A percentile compares a stretch with the other conserved stretches of the same genome.
phyloP scores from a whole-genome alignment of 2,888 invertebrate species.

The Tinea semifulvella region DNA sequence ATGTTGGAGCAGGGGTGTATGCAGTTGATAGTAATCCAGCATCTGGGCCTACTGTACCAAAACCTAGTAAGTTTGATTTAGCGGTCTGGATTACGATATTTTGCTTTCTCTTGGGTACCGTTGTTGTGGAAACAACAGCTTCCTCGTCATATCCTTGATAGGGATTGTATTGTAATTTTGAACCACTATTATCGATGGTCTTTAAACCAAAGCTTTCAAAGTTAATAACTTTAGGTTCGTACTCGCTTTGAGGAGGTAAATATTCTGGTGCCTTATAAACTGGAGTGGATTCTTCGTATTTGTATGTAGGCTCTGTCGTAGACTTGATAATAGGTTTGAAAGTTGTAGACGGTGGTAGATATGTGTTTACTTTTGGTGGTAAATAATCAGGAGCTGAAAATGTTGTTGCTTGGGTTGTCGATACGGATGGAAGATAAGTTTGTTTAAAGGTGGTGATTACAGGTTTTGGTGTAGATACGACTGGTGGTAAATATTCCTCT shows the following conservation, averaged over 20 bases:
- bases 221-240: slow-evolving; percentile 25
- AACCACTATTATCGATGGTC: slow-evolving; percentile 25
- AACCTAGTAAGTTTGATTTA: slow-evolving; percentile 51
- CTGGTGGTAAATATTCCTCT: slow-evolving; percentile 36
- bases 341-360: slow-evolving; percentile 27
- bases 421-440: slow-evolving; percentile 15
- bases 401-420: slow-evolving; percentile 25
- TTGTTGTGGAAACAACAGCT: slow-evolving; percentile 24
- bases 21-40: slow-evolving; percentile 47
- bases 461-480: slow-evolving; percentile 20
- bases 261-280: slow-evolving; percentile 39
- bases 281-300: slow-evolving; percentile 33
- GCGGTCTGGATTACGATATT: slow-evolving; percentile 53
- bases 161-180: slow-evolving; percentile 33
- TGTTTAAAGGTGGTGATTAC: slow-evolving; percentile 20
- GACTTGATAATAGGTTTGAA: slow-evolving; percentile 25
- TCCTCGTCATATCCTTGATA: slow-evolving; percentile 36
- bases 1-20: slow-evolving; percentile 37
- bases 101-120: slow-evolving; percentile 39
- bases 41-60: slow-evolving; percentile 54
- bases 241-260: slow-evolving; percentile 37
- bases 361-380: slow-evolving; percentile 23
- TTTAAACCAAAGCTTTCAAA: slow-evolving; percentile 34
- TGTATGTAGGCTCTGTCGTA: slow-evolving; percentile 22
- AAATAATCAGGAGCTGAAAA: slow-evolving; percentile 36